Conservation (phyloP, 2,113 vertebrate species). For the Butorides virescens region DNA sequence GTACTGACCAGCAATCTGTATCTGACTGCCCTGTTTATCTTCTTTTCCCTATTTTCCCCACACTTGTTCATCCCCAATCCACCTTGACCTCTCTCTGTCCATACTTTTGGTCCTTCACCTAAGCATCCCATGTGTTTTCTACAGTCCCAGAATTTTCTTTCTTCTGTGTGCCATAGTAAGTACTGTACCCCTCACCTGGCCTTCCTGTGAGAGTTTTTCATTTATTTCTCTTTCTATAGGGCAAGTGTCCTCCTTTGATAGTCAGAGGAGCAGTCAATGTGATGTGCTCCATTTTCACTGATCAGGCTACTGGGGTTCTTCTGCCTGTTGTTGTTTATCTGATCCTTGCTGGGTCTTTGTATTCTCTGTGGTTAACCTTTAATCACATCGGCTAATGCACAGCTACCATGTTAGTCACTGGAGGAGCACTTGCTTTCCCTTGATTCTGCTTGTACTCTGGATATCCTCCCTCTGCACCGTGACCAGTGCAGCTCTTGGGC, state of each 20-base stretch:
- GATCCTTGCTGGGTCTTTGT: neutral
- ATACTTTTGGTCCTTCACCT: neutral
- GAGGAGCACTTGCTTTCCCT: neutral
- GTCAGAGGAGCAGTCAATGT: neutral
- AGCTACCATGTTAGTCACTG: neutral
- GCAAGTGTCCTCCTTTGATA: neutral
- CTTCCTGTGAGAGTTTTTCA: neutral
- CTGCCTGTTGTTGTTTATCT: neutral
- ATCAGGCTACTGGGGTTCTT: neutral
- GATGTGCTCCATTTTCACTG: neutral
- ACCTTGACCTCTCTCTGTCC: neutral
- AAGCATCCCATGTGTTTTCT: accelerated
- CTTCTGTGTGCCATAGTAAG: neutral
- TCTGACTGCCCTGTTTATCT: neutral
- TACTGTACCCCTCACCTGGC: neutral
- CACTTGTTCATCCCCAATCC: neutral
- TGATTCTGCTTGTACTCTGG: neutral
- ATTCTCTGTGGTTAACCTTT: neutral
- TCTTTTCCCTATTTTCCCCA: neutral
- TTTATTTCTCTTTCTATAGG: neutral
- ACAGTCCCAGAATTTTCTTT: neutral
- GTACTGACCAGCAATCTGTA: neutral
- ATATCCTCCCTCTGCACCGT: neutral
- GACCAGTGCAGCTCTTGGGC: neutral
- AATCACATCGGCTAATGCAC: neutral